Base-by-base conservation (phyloP, 2,888 invertebrate genomes). In the Eudasyphora cyanicolor region DNA sequence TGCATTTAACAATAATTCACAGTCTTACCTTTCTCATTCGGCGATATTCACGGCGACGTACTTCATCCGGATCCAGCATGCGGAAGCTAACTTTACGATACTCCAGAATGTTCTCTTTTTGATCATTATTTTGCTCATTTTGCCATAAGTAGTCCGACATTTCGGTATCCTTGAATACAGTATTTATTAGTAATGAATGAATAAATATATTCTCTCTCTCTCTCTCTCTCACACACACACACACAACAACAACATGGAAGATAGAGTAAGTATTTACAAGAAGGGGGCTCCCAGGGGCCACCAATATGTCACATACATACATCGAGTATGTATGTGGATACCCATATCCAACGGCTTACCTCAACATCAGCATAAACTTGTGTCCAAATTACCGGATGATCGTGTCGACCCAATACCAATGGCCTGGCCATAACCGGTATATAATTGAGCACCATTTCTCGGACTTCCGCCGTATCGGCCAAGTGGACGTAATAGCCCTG, bases 391-490 rank as follows among this genome's bases (percentile, higher is more conserved):
- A 97, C 96, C 6, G 98, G 97, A 91, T 97, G 97, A 86, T 95
- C 94, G 82, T 95, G 95, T 70, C 96, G 94, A 86, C 96, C 95
- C 86, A 98, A 93, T 14, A 99, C 99, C 92, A 99, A 94, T 0
- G 99, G 99, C 82, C 99, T 94, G 27, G 99, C 98, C 95, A 99
- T 96, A 45, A 99, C 98, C 78, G 98, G 97, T 87, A 99, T 97
- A 92, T 99, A 99, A 91, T 98, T 97, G 88, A 99, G 93, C 1
- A 96, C 99, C 93, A 99, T 96, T 93, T 99, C 99, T 78, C 98
- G 95, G 49, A 99, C 99, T 93, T 99, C 99, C 0, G 99, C 98
- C 90, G 98, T 94, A 35, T 99, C 99, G 86, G 98, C 98, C 73
- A 99, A 95, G 91, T 99, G 99, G 24, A 98, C 98, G 93, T 97